phyloP scores from a whole-genome alignment of 1,140 invertebrate species.

The Oncopodura yosiiana region DNA sequence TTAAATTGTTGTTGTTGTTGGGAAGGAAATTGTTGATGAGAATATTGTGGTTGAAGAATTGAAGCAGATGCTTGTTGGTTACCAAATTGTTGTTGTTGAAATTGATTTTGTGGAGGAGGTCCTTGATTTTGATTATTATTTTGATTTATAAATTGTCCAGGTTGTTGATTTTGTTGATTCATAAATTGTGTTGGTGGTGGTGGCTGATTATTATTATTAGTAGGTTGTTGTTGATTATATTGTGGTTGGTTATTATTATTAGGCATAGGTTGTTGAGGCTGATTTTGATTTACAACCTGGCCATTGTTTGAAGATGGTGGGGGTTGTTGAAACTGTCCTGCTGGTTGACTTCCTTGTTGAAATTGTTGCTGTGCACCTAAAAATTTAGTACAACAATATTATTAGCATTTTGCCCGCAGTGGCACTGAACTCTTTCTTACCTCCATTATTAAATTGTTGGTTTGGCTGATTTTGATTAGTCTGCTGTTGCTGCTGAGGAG shows the following conservation, averaged over 20 bases:
- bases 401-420: too few relatives aligned
- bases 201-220: constrained; percentile 56
- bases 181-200: too few relatives aligned
- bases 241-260: constrained; percentile 9
- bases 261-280: background rate
- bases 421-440: too few relatives aligned
- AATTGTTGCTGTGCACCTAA: too few relatives aligned
- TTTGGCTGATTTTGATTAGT: too few relatives aligned
- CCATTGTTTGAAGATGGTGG: too few relatives aligned
- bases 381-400: too few relatives aligned
- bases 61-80: background rate
- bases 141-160: constrained; percentile 27
- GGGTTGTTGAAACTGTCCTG: too few relatives aligned
- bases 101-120: background rate
- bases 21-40: constrained; percentile 6
- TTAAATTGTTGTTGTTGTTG: background rate
- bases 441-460: too few relatives aligned
- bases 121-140: constrained; percentile 1
- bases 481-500: background rate
- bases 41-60: background rate
- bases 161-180: too few relatives aligned
- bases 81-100: constrained; percentile 5
- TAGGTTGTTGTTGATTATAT: constrained; percentile 39
- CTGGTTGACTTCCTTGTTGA: too few relatives aligned
- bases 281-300: too few relatives aligned